Conservation (phyloP, 2,797 vertebrate species). For the Acomys russatus region DNA sequence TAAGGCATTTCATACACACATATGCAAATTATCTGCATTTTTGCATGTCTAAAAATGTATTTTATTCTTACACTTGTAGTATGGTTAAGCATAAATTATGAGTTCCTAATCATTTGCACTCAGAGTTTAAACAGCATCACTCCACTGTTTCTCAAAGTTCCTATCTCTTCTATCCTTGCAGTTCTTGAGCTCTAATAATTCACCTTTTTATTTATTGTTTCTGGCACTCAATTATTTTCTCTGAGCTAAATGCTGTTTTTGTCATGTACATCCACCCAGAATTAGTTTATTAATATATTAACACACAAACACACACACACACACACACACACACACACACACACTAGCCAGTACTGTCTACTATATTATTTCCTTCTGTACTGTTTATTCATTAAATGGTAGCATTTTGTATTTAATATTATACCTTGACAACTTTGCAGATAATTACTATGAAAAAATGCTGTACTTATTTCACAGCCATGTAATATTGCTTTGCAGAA, state of each 20-base stretch:
- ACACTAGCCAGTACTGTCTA: slow-evolving; percentile 39
- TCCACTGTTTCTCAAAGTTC: slow-evolving; percentile 62
- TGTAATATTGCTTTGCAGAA: background rate
- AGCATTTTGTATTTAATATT: slow-evolving; percentile 46
- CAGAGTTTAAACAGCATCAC: slow-evolving; percentile 63
- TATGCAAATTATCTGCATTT: slow-evolving; percentile 71
- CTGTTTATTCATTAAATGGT: slow-evolving; percentile 38
- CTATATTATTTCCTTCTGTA: background rate
- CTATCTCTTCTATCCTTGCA: slow-evolving; percentile 58
- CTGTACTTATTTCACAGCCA: slow-evolving; percentile 11
- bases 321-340: background rate
- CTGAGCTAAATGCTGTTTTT: slow-evolving; percentile 31
- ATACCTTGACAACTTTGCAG: slow-evolving; percentile 22
- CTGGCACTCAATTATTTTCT: slow-evolving; percentile 55
- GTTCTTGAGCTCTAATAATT: slow-evolving; percentile 66
- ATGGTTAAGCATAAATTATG: slow-evolving; percentile 74
- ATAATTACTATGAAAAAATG: slow-evolving; percentile 56
- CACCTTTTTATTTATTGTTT: slow-evolving; percentile 27
- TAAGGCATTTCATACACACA: slow-evolving; percentile 60
- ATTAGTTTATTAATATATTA: slow-evolving; percentile 59
- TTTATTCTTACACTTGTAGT: slow-evolving; percentile 71
- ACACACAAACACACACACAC: background rate
- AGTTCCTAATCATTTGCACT: slow-evolving; percentile 63
- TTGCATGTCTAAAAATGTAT: slow-evolving; percentile 71
- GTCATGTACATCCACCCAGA: slow-evolving; percentile 25